Conservation (phyloP, 2,888 invertebrate genomes). For the Clusia tigrina region DNA sequence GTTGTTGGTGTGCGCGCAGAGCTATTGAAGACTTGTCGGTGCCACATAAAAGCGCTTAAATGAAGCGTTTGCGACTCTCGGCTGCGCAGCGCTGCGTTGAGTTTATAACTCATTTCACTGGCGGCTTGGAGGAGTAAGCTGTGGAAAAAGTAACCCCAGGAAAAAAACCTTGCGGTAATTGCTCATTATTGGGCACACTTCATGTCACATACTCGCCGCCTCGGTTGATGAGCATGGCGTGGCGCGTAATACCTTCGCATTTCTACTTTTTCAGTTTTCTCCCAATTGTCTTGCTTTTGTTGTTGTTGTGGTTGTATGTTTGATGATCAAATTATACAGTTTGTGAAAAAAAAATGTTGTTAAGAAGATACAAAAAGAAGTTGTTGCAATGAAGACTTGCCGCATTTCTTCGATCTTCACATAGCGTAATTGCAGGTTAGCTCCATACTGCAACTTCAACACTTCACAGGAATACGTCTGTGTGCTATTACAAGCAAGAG, state of each 20-base stretch:
- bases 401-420: background rate
- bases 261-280: no score
- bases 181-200: conserved; percentile 63
- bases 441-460: background rate
- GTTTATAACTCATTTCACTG: conserved; percentile 2
- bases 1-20: background rate
- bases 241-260: no score
- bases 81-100: background rate
- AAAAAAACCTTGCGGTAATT: conserved; percentile 47
- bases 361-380: background rate
- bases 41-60: conserved; percentile 50
- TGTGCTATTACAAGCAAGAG: background rate
- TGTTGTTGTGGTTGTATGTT: background rate
- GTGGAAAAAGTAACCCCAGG: background rate
- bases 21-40: conserved; percentile 40
- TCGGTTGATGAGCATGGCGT: background rate
- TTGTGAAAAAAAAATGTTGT: background rate
- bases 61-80: background rate
- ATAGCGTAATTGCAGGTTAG: conserved; percentile 6
- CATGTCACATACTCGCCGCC: conserved; percentile 46
- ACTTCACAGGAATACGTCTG: background rate
- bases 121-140: no score
- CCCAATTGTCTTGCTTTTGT: background rate
- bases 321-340: background rate
- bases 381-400: background rate